These are phyloP conservation scores for Drosophila meridionalis DNA, from an alignment of 2,888 invertebrate species.

Conservation along the genomic window DNA sequence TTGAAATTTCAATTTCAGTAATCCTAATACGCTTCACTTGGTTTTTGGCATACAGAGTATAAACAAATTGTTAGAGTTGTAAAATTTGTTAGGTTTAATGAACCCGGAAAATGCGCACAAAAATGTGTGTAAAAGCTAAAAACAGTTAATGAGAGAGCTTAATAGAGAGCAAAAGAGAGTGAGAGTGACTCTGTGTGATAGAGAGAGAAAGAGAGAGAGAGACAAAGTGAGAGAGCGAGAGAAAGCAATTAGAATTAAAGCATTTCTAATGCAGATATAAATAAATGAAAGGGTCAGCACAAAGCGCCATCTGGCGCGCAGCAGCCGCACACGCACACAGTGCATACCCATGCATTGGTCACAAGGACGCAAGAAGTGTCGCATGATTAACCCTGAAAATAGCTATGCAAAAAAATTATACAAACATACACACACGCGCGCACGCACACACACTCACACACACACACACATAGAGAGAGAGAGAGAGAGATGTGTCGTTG, in stretches of 20 bases:
- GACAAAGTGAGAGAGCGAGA: background rate
- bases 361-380: slow-evolving; percentile 32
- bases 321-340: background rate
- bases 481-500: background rate
- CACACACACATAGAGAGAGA: background rate
- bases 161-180: background rate
- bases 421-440: background rate
- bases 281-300: background rate
- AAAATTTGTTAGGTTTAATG: slow-evolving; percentile 9
- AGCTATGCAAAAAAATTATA: slow-evolving; percentile 1
- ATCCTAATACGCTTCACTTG: background rate
- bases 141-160: slow-evolving; percentile 10
- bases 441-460: background rate
- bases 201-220: background rate
- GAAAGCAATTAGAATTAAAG: background rate
- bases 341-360: background rate
- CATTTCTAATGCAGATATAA: background rate
- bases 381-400: slow-evolving; percentile 54
- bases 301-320: slow-evolving; percentile 45
- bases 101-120: slow-evolving; percentile 14
- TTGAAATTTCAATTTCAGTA: too few species aligned
- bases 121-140: slow-evolving; percentile 8
- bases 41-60: background rate
- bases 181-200: background rate
- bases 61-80: background rate